Conservation (phyloP, 2,797 vertebrate species). For the Toxotes lorentzi region DNA sequence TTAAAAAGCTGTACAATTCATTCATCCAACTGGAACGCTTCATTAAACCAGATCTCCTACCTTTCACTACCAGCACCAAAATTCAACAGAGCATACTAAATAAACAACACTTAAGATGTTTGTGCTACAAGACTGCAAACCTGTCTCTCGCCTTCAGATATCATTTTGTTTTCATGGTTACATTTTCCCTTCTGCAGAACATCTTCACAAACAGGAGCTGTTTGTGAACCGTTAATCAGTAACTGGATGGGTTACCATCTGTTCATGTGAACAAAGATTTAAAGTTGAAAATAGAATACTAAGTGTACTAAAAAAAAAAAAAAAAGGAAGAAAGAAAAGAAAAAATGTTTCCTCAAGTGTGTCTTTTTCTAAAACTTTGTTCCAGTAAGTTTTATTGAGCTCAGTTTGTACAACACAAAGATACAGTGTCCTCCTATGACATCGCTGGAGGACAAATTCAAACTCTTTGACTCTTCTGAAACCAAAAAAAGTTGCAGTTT, state of each 20-base stretch:
- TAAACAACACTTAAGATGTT: constrained; percentile 45
- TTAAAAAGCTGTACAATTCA: neutral
- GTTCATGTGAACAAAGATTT: constrained; percentile 33
- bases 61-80: neutral
- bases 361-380: constrained; percentile 16
- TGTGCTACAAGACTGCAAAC: constrained; percentile 19
- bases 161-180: constrained; percentile 43
- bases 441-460: constrained; percentile 43
- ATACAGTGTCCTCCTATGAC: constrained; percentile 39
- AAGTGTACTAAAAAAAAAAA: neutral
- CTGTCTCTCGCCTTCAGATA: constrained; percentile 36
- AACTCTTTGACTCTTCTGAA: constrained; percentile 47
- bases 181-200: constrained; percentile 31
- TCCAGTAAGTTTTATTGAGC: constrained; percentile 34
- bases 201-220: constrained; percentile 16
- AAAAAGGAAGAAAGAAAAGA: neutral
- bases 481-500: constrained; percentile 14
- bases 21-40: neutral
- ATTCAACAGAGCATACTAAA: constrained; percentile 38
- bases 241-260: constrained; percentile 40
- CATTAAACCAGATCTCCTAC: constrained; percentile 29
- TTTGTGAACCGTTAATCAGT: constrained; percentile 29
- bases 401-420: constrained; percentile 45
- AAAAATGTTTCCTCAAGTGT: constrained; percentile 9
- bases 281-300: constrained; percentile 23